Evolutionary conservation across 2,888 invertebrate genomes (phyloP).

Genomic region (Mayetiola destructor): DNA sequence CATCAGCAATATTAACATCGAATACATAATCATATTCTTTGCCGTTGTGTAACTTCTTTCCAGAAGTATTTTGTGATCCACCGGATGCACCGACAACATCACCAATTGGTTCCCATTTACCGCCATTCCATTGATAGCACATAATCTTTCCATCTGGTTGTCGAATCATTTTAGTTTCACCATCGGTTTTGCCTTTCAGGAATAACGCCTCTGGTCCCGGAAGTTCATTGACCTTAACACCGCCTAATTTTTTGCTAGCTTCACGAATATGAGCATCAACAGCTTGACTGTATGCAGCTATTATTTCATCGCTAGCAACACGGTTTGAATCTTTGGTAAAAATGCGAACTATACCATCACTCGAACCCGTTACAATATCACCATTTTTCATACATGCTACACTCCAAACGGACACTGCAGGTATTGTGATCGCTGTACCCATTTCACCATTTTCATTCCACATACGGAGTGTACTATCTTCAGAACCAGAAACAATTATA

Average conservation of each 20-base stretch:
- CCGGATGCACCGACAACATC: slow-evolving; percentile 72
- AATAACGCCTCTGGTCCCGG: slow-evolving; percentile 65
- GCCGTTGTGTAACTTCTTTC: slow-evolving; percentile 70
- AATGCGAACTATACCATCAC: slow-evolving; percentile 76
- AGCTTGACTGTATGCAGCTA: slow-evolving; percentile 56
- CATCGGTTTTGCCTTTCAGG: slow-evolving; percentile 61
- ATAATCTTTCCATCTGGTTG: slow-evolving; percentile 54
- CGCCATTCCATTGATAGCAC: slow-evolving; percentile 63
- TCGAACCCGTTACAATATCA: slow-evolving; percentile 77
- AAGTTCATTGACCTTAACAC: slow-evolving; percentile 69
- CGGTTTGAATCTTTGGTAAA: slow-evolving; percentile 60
- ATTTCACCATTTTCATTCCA: slow-evolving; percentile 43
- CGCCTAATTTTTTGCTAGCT: slow-evolving; percentile 60
- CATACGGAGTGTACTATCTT: slow-evolving; percentile 70
- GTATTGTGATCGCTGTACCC: slow-evolving; percentile 37
- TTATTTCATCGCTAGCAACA: slow-evolving; percentile 47
- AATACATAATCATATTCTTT: slow-evolving; percentile 92
- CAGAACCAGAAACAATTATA: slow-evolving; percentile 70
- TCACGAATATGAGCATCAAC: slow-evolving; percentile 48
- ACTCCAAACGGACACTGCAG: slow-evolving; percentile 82
- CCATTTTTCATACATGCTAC: slow-evolving; percentile 68
- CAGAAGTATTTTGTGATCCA: slow-evolving; percentile 47
- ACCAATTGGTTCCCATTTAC: slow-evolving; percentile 72
- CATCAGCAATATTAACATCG: slow-evolving; percentile 88
- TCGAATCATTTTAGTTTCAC: slow-evolving; percentile 72